Evolutionary conservation across 2,888 invertebrate species (phyloP), one percentile per base, ranked within the genome.

Genomic region (Coecobrya sp.): DNA sequence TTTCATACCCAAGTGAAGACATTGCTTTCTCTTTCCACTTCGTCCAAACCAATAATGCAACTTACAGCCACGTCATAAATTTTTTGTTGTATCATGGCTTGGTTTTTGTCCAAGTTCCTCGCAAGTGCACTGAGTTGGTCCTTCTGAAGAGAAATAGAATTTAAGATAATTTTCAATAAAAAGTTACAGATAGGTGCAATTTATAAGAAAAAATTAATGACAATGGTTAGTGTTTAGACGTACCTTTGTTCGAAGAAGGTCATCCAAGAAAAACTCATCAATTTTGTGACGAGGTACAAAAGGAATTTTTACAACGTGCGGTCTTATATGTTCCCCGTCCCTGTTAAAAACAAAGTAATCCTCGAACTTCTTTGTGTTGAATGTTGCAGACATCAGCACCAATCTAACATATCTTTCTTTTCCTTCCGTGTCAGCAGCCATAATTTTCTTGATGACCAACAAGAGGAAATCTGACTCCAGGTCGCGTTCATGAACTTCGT

Each of bases 351-450:
- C 42, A 89, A 93, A 98, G 95, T 98, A 98, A 42, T 97, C 95
- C 0, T 97, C 96, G 96, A 98, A 98, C 93, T 96, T 96, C 1
- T 96, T 96, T 0, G 97, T 96, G 95, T 98, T 97, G 95, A 99
- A 97, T 0, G 99, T 99, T 0, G 99, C 99, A 0, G 99, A 99
- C 99, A 99, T 99, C 1, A 99, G 96, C 84, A 99, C 96, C 0
- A 98, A 96, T 96, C 97, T 98, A 0, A 97, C 97, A 91, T 96
- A 96, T 0, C 96, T 96, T 0, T 97, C 97, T 95, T 97, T 97
- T 0, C 97, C 97, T 92, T 97, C 96, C 11, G 65, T 59, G 59
- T 94, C 94, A 79, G 93, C 93, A 36, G 68, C 73, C 79, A 95
- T 65, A 73, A 99, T 96, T 95, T 97, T 98, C 93, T 98, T 97